These are phyloP conservation scores for Popillia japonica DNA, from an alignment of 1,140 invertebrate genomes.

Conservation along the genomic window DNA sequence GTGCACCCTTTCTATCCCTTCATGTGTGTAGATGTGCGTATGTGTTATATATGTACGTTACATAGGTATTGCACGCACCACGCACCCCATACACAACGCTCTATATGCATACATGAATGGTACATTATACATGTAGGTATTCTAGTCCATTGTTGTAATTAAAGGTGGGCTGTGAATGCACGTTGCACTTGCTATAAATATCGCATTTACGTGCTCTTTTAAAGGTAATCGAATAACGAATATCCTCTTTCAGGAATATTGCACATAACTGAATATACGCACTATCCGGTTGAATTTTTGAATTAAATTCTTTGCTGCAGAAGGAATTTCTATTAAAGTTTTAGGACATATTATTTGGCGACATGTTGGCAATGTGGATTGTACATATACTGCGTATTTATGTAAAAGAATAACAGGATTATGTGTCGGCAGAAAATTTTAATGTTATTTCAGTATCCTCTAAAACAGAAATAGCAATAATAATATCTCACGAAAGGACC, in stretches of 20 bases:
- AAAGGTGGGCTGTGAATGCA: slow-evolving; percentile 21
- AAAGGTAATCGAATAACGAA: slow-evolving; percentile 6
- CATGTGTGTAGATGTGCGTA: not conserved
- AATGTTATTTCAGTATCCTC: too few species aligned
- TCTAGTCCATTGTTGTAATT: slow-evolving; percentile 39
- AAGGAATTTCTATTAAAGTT: slow-evolving; percentile 10
- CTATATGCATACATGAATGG: slow-evolving; percentile 15
- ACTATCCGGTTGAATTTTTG: not conserved
- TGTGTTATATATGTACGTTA: not conserved
- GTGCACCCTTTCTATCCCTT: slow-evolving; percentile 43
- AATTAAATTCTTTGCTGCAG: not conserved
- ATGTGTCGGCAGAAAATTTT: too few species aligned
- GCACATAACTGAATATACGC: not conserved
- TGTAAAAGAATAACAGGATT: too few species aligned
- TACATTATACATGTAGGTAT: slow-evolving; percentile 21
- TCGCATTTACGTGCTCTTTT: slow-evolving; percentile 19
- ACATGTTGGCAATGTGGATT: not conserved
- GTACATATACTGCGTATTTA: too few species aligned
- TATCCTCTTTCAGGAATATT: not conserved
- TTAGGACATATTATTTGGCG: not conserved
- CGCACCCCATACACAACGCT: slow-evolving; percentile 23
- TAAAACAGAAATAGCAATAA: too few species aligned
- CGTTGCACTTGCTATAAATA: slow-evolving; percentile 36
- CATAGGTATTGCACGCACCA: not conserved
- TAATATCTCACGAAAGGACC: too few species aligned